Base-by-base conservation (phyloP, 2,797 vertebrate genomes). In the Intellagama lesueurii region DNA sequence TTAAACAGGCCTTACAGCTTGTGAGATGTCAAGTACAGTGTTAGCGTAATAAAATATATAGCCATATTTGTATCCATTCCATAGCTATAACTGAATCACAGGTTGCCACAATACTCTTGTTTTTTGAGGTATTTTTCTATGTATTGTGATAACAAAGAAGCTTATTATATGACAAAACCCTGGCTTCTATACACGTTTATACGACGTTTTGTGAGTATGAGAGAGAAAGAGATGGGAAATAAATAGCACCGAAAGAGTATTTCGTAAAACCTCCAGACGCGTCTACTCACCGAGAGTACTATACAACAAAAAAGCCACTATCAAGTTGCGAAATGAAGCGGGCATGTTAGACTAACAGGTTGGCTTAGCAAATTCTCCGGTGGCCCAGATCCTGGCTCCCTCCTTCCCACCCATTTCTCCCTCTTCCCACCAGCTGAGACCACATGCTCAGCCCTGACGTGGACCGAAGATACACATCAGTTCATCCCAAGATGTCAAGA, bases 61-160 rank as follows among this genome's bases (percentile, higher is more conserved):
- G 81, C 86, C 47, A 60, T 82, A 85, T 68, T 44, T 69, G 70
- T 85, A 82, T 77, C 47, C 79, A 86, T 88, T 60, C 87, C 87
- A 72, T 91, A 88, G 64, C 87, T 82, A 91, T 78, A 82, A 77
- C 60, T 88, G 90, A 88, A 88, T 91, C 90, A 91, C 87, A 89
- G 76, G 68, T 85, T 84, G 92, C 93, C 92, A 92, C 68, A 87
- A 91, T 91, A 90, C 92, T 93, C 93, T 77, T 86, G 94, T 94
- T 88, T 94, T 94, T 89, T 95, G 96, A 96, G 96, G 96, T 96
- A 96, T 96, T 95, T 93, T 70, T 85, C 76, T 64, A 83, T 78
- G 88, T 80, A 86, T 88, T 85, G 56, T 83, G 89, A 76, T 47
- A 81, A 83, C 44, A 82, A 82, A 72, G 81, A 68, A 87, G 91